Percentiles rank a stretch among this genome's conserved stretches.
phyloP scores from a whole-genome alignment of 1,140 invertebrate species.

The Halictus rubicundus region DNA sequence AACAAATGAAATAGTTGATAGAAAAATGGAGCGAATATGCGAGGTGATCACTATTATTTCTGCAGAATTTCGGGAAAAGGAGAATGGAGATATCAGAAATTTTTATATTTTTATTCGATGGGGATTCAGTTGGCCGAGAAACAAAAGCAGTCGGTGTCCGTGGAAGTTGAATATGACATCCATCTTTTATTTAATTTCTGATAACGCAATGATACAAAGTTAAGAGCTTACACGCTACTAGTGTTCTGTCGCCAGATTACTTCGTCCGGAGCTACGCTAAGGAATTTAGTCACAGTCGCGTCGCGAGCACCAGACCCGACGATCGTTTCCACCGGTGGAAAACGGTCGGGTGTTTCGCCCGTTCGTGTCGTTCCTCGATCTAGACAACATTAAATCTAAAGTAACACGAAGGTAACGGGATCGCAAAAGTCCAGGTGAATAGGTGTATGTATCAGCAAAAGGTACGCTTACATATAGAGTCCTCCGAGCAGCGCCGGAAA shows the following conservation, averaged over 20 bases:
- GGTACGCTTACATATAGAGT: background rate
- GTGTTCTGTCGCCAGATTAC: constrained; percentile 20
- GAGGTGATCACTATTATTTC: too few relatives aligned
- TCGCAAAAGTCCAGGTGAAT: constrained; percentile 33
- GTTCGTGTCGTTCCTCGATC: constrained; percentile 10
- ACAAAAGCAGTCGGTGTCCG: background rate
- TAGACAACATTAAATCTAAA: constrained; percentile 37
- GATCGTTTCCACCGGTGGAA: too few relatives aligned
- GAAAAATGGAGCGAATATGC: too few relatives aligned
- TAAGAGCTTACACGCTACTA: constrained; percentile 27
- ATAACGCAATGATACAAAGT: constrained; percentile 57
- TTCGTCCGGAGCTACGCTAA: constrained; percentile 29
- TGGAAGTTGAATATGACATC: constrained; percentile 31
- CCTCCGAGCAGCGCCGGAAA: background rate
- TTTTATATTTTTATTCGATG: too few relatives aligned
- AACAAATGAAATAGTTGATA: too few relatives aligned
- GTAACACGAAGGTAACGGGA: constrained; percentile 21
- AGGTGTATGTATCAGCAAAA: constrained; percentile 1
- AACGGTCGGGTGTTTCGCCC: background rate
- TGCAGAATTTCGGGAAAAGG: too few relatives aligned
- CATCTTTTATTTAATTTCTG: constrained; percentile 49
- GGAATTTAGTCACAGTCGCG: constrained; percentile 36
- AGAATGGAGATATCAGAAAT: too few relatives aligned
- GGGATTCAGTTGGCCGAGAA: background rate
- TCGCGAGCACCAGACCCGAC: background rate